Conservation (phyloP, 1,140 invertebrate genomes). For the Lordiphosa clarofinis region DNA sequence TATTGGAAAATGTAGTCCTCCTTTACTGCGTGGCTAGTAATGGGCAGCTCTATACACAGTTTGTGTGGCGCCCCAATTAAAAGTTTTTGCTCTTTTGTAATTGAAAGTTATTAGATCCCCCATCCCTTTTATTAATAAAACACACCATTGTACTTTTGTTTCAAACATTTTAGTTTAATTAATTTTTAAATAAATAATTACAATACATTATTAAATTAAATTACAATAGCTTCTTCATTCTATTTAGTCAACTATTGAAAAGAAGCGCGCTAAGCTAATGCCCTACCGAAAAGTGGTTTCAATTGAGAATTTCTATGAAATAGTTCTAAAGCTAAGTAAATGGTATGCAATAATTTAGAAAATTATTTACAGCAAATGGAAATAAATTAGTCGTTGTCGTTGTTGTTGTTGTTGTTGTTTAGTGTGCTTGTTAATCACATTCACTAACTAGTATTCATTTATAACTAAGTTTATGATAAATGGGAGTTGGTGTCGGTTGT, state of each 20-base stretch:
- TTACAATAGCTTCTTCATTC: constrained; percentile 70
- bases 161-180: constrained; percentile 74
- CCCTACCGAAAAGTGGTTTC: constrained; percentile 23
- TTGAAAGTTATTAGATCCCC: too few species aligned
- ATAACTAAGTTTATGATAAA: constrained; percentile 61
- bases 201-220: constrained; percentile 69
- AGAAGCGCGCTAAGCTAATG: constrained; percentile 24
- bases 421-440: constrained; percentile 62
- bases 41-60: too few species aligned
- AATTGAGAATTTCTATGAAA: constrained; percentile 39
- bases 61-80: too few species aligned
- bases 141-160: too few species aligned
- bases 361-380: constrained; percentile 75
- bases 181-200: constrained; percentile 76
- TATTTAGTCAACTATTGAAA: constrained; percentile 23
- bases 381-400: constrained; percentile 52
- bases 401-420: constrained; percentile 15
- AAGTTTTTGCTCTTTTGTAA: too few species aligned
- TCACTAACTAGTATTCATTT: constrained; percentile 55
- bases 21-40: too few species aligned
- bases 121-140: too few species aligned
- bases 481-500: constrained; percentile 38
- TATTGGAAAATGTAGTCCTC: too few species aligned
- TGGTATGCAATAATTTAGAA: constrained; percentile 77
- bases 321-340: constrained; percentile 62